Evolutionary conservation across 2,797 vertebrate genomes (phyloP), one percentile per base, ranked within the genome.

Genomic region (Alcedo atthis): DNA sequence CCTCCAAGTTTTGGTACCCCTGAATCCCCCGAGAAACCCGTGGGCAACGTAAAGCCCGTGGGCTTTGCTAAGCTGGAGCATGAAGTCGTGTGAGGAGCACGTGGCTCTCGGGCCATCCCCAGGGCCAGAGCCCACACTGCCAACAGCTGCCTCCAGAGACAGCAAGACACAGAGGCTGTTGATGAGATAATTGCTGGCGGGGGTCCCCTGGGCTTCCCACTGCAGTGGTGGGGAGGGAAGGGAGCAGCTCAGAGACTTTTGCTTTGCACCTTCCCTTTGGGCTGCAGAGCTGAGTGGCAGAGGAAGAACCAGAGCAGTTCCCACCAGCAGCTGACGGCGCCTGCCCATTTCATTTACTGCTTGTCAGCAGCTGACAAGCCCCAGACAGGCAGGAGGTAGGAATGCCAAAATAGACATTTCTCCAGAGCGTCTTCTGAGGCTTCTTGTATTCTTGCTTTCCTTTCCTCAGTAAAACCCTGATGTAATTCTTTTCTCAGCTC

Each of bases 351-450:
- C 77, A 20, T 58, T 69, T n/a, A 49, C 69, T 11, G 70, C 75
- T 89, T 33, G 32, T 66, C 94, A 88, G 90, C 78, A 22, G 67
- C 85, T 88, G 92, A 69, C 48, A 32, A 79, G 75, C 57, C 64
- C 76, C 79, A 74, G 81, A 67, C 92, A 85, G 86, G 84, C 68
- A 8, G 71, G 15, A 73, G 80, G 35, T 7, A 79, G 81, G 71
- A 25, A 53, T 25, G 78, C 89, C 89, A 61, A 53, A 83, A 64
- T 68, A 71, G 8, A 66, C 19, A 76, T 63, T 45, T 69, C 78
- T 84, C 55, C 86, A 32, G 53, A 91, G 55, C 30, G 0, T 45
- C 76, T 88, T 15, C 85, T 19, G 25, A 42, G 63, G 32, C 42
- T 81, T 45, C 85, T 63, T 48, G 19, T 10, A 13, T 2, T 15